Percentiles rank a stretch among this genome's conserved stretches.
phyloP scores from a whole-genome alignment of 92 coral and sea anemone species.

The Parazoanthus swiftii region DNA sequence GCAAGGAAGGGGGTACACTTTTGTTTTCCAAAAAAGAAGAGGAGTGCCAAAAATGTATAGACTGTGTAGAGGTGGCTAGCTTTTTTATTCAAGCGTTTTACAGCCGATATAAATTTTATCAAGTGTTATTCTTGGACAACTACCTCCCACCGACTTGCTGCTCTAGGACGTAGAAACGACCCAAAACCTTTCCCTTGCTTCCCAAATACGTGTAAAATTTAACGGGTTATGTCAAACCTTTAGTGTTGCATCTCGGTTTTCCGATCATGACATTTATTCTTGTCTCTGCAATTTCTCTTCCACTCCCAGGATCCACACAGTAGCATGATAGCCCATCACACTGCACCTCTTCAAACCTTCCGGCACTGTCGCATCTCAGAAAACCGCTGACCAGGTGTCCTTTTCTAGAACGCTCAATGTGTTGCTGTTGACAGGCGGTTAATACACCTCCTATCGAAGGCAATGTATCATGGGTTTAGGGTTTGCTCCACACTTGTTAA shows the following conservation, averaged over 20 bases:
- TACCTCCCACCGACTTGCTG: background rate
- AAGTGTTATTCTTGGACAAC: too few relatives aligned
- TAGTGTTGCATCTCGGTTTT: constrained; percentile 62
- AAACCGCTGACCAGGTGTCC: constrained; percentile 36
- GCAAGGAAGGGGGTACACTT: too few relatives aligned
- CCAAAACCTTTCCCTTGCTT: background rate
- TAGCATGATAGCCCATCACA: constrained; percentile 65
- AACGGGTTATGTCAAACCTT: constrained; percentile 40
- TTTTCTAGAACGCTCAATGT: constrained; percentile 49
- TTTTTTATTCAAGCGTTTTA: too few relatives aligned
- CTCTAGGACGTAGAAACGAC: background rate
- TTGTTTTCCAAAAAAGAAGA: too few relatives aligned
- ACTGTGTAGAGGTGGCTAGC: too few relatives aligned
- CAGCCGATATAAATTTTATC: too few relatives aligned
- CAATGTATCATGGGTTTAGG: background rate
- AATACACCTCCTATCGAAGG: constrained; percentile 46
- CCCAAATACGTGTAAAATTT: background rate
- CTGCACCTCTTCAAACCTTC: constrained; percentile 63
- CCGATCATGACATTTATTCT: constrained; percentile 53
- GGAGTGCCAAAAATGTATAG: too few relatives aligned
- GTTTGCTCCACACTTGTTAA: too few relatives aligned
- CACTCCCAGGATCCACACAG: constrained; percentile 72
- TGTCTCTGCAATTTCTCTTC: constrained; percentile 55
- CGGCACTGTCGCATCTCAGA: constrained; percentile 61
- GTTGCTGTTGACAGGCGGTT: constrained; percentile 65